Percentiles rank a stretch among this genome's conserved stretches.
Evolutionary conservation across 2,113 vertebrate genomes (phyloP).

Genomic region (Beaufortia kweichowensis): DNA sequence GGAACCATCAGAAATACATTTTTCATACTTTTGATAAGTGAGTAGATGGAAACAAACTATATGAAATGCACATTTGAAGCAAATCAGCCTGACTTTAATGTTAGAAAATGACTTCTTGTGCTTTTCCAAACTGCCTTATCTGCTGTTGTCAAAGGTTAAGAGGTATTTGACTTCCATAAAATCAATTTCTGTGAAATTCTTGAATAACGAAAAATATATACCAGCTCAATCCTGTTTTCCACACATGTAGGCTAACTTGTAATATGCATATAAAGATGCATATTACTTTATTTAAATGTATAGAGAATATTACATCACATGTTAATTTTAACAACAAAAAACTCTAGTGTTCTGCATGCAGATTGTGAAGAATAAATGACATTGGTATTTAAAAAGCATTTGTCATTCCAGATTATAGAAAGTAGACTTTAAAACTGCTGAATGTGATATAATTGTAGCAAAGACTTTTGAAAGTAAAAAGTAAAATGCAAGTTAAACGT

Average conservation of each 20-base stretch:
- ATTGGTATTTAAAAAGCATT: too few species aligned
- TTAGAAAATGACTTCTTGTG: background rate
- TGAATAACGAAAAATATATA: background rate
- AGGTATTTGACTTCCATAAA: background rate
- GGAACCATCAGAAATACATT: background rate
- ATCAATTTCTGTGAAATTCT: too few species aligned
- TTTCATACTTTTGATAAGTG: background rate
- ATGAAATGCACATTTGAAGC: background rate
- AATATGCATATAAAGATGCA: too few species aligned
- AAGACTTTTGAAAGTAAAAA: background rate
- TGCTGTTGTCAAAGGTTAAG: background rate
- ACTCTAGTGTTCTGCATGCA: too few species aligned
- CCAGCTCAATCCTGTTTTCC: too few species aligned
- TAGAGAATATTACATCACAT: too few species aligned
- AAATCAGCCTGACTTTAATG: background rate
- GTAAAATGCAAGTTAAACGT: background rate
- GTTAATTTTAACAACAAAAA: too few species aligned
- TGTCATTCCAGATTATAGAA: too few species aligned
- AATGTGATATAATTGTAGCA: background rate
- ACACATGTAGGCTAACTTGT: background rate
- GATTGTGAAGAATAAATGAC: too few species aligned
- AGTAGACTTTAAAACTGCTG: too few species aligned
- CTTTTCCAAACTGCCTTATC: slow-evolving; percentile 14
- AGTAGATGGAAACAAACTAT: background rate
- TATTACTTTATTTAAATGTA: too few species aligned